Base-by-base conservation (phyloP, 23 tunicate genomes). In the Corella eumyota region DNA sequence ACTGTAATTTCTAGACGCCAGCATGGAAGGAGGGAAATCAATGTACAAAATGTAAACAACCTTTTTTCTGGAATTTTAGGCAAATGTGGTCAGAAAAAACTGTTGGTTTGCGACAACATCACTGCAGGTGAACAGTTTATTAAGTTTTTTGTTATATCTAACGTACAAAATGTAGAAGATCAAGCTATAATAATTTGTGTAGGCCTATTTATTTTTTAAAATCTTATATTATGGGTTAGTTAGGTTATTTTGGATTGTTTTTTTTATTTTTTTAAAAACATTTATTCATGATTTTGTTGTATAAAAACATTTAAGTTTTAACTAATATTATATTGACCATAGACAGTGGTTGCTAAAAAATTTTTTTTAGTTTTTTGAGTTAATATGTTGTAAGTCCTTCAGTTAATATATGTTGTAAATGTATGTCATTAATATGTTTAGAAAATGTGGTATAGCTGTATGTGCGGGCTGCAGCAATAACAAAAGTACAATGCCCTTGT, bases 11-110 rank as follows among this genome's bases (percentile, higher is more conserved):
- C n/a, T n/a, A 79, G 81, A 88, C 96, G 11, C 88, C 96, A 49
- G 72, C 79, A 32, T 88, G 96, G 96, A 75, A 78, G 53, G 96
- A 88, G 49, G 48, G 64, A 36, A 69, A 88, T 45, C 87, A 88
- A 31, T 88, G 96, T 40, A 50, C 47, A 20, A 83, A 73, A 47
- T 92, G 98, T 57, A 82, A 76, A 36, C 72, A 49, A 28, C 98
- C 98, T 6, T 92, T 92, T 54, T 92, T 92, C 60, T 92, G 98
- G 98, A 92, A 92, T 65, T 81, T 92, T 54, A 74, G 58, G 32
- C 93, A 92, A 83, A 92, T 92, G 98, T 92, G 98, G 98, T 67
- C 46, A 32, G 98, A 92, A 1, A 92, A 83, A 50, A 92, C 92
- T 11, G 50, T 92, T 51, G 98, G 98, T 0, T 25, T 81, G 37